phyloP scores from a whole-genome alignment of 2,888 invertebrate species.

The Branchellion lobata region DNA sequence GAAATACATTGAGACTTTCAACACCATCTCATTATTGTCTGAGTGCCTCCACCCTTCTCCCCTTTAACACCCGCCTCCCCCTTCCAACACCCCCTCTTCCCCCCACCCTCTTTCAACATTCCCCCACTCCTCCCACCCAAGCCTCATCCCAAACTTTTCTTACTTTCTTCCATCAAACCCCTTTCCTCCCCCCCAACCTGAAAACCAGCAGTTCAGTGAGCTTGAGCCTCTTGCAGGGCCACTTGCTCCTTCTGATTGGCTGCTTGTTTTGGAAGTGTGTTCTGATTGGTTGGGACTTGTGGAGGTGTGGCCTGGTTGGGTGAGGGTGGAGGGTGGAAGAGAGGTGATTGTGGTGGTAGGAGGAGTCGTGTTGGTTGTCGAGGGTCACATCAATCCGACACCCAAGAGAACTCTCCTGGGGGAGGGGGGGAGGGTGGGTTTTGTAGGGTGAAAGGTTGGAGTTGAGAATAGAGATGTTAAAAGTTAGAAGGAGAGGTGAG shows the following conservation, averaged over 20 bases:
- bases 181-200: background rate
- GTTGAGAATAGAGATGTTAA: background rate
- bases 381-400: constrained; percentile 91
- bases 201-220: background rate
- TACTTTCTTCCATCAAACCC: too few relatives aligned
- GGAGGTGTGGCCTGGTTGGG: too few relatives aligned
- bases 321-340: too few relatives aligned
- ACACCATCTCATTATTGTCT: too few relatives aligned
- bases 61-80: too few relatives aligned
- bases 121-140: too few relatives aligned
- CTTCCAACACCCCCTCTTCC: too few relatives aligned
- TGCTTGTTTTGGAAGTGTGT: background rate
- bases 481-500: background rate
- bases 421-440: background rate
- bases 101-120: too few relatives aligned
- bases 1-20: background rate
- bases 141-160: too few relatives aligned
- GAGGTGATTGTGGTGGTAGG: background rate
- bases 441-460: background rate
- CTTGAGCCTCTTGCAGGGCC: background rate
- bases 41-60: too few relatives aligned
- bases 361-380: constrained; percentile 88
- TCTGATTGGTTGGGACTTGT: too few relatives aligned
- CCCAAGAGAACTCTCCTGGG: constrained; percentile 60
- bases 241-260: background rate